Evolutionary conservation across 2,113 vertebrate species (phyloP), one percentile per base, ranked within the genome.

Genomic region (Sorex araneus): DNA sequence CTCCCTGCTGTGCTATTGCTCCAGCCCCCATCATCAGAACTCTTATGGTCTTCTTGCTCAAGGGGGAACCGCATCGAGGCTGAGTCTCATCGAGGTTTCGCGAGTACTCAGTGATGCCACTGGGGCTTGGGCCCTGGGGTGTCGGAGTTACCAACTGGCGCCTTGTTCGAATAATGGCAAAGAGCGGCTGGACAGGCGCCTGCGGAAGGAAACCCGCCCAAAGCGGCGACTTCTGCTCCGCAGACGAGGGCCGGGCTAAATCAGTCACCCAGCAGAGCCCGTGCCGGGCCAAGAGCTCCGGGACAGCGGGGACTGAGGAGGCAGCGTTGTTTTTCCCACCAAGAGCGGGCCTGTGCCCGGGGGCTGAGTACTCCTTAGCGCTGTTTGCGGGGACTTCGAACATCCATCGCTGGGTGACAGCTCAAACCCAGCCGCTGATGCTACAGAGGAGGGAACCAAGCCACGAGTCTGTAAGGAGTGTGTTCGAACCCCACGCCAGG

Each of bases 381-480:
- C 32, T 90, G 63, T 92, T 94, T 67, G 87, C 43, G 63, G 34
- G 1, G 3, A 76, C 66, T 36, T 13, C 9, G 12, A 36, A 43
- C 78, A 8, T 88, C 25, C 66, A 1, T 78, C 27, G 28, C 11
- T 60, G 36, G 3, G 54, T 45, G 84, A 74, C 75, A 79, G 47
- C 87, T 92, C 2, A 78, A 87, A 84, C n/a, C 43, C 71, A 69
- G 50, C 0, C 79, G 47, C 40, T 40, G 40, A 85, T 81, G 69
- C 32, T 94, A 87, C 73, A 71, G 27, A 34, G 3, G 63, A 6
- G 36, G 34, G 84, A 30, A 91, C 93, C 83, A 32, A 81, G 32
- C 34, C 70, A 79, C 15, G 13, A 34, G 70, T 47, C 64, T 32
- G 67, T 82, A 77, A 71, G 19, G 36, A 87, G 66, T 10, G 23